A percentile compares a stretch with the other conserved stretches of the same genome.
Conservation (phyloP, 1,140 invertebrate genomes). For the Drosophila ercepeae region DNA sequence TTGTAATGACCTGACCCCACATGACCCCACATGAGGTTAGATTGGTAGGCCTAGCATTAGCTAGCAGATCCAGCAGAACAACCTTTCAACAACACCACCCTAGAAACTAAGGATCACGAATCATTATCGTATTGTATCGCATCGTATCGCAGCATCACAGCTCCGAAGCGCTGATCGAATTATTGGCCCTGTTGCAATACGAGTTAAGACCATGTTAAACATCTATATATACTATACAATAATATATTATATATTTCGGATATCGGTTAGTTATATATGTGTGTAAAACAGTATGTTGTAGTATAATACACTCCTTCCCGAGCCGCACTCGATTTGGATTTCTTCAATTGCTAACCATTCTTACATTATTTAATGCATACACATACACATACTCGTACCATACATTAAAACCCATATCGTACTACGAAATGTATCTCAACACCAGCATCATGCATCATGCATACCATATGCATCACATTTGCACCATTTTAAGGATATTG, state of each 20-base stretch:
- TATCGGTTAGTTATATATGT: constrained; percentile 44
- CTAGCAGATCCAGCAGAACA: constrained; percentile 16
- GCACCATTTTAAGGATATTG: constrained; percentile 1
- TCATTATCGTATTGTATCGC: constrained; percentile 34
- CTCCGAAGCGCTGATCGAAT: constrained; percentile 39
- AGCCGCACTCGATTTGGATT: constrained; percentile 29
- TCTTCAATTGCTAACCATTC: constrained; percentile 17
- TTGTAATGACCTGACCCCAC: constrained; percentile 56
- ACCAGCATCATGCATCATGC: constrained; percentile 39
- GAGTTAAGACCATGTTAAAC: constrained; percentile 68
- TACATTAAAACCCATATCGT: constrained; percentile 19
- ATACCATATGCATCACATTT: constrained; percentile 8
- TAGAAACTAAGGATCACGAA: constrained; percentile 58
- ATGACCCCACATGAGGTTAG: constrained; percentile 54
- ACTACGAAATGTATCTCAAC: constrained; percentile 72
- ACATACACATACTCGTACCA: neutral
- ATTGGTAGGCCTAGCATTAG: constrained; percentile 58
- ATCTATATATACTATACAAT: constrained; percentile 15
- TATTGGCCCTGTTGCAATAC: constrained; percentile 79
- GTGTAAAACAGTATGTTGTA: constrained; percentile 47
- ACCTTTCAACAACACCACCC: constrained; percentile 41
- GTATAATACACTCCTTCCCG: constrained; percentile 2
- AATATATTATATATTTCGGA: constrained; percentile 3
- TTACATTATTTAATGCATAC: constrained; percentile 36
- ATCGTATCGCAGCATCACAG: constrained; percentile 12